Base-by-base conservation (phyloP, 2,888 invertebrate genomes). In the Drosophila antonietae region DNA sequence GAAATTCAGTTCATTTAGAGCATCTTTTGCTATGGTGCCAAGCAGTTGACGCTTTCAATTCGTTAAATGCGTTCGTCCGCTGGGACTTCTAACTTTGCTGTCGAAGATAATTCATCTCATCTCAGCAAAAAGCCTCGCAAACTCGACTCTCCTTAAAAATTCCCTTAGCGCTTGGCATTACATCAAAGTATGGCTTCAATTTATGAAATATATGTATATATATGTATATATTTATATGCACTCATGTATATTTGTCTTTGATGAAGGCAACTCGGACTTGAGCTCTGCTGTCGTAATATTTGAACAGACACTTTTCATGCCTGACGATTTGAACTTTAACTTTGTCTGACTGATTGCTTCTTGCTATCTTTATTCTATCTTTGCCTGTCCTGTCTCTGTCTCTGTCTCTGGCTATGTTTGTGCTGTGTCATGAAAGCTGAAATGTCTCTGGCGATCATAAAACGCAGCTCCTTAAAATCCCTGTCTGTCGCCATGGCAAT, bases 291-390 rank as follows among this genome's bases (percentile, higher is more conserved):
- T 81, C 78, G 85, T 82, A 88, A 89, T 83, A 82, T 88, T 89
- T 89, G 80, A 88, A 85, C 78, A 83, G 72, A 71, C 85, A 74
- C 80, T 78, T 78, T 75, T 73, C 59, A 81, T 87, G 76, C 51
- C 62, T 71, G 79, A 37, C 69, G 47, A 71, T 72, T 71, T 57
- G 61, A 68, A 65, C 65, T 68, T 62, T 37, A 72, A 71, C 65
- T 72, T 53, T 37, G 67, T 18, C 68, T 79, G 77, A 81, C 81
- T 76, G 79, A 83, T 83, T 87, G 62, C 71, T 52, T 56, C 20
- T 41, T 6, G 63, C 51, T 63, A 10, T 12, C 14, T 37, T 9
- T 23, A 15, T 39, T 23, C 8, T 6, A 23, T 46, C 23, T 23
- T 3, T 28, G 28, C 1, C 8, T 18, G 9, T 23, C 35, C 14